Conservation (phyloP, 2,888 invertebrate species). For the Hylaea fasciaria region DNA sequence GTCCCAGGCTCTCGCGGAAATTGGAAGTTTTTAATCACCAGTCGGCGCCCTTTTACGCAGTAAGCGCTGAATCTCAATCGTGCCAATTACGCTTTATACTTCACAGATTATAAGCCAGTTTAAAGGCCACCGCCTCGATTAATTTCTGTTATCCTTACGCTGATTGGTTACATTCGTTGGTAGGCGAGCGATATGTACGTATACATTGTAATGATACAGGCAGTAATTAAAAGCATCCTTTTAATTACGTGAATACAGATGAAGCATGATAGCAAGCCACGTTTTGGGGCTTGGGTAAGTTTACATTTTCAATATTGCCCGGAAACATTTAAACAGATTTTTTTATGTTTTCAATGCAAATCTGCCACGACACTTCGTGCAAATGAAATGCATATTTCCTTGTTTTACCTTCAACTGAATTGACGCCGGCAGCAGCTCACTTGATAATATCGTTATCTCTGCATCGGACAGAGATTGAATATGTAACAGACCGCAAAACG, state of each 20-base stretch:
- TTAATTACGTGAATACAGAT: not conserved
- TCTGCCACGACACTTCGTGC: not conserved
- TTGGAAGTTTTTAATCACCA: conserved; percentile 73
- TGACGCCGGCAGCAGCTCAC: conserved; percentile 34
- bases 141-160: conserved; percentile 53
- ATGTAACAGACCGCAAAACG: conserved; percentile 22
- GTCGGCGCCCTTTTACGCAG: conserved; percentile 65
- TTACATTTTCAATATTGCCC: not conserved
- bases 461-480: conserved; percentile 33
- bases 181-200: conserved; percentile 33
- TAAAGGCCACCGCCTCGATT: conserved; percentile 62
- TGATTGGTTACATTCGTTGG: conserved; percentile 51
- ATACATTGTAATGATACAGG: conserved; percentile 16
- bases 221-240: conserved; percentile 5
- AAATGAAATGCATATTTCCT: conserved; percentile 2
- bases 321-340: not conserved
- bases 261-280: not conserved
- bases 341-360: not conserved
- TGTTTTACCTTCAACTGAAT: conserved; percentile 6
- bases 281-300: not conserved
- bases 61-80: conserved; percentile 50
- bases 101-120: conserved; percentile 66
- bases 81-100: conserved; percentile 36
- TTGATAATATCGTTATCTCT: conserved; percentile 35
- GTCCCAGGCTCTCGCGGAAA: conserved; percentile 59